Evolutionary conservation across 2,888 invertebrate genomes (phyloP).

Genomic region (Saturnia pavonia): DNA sequence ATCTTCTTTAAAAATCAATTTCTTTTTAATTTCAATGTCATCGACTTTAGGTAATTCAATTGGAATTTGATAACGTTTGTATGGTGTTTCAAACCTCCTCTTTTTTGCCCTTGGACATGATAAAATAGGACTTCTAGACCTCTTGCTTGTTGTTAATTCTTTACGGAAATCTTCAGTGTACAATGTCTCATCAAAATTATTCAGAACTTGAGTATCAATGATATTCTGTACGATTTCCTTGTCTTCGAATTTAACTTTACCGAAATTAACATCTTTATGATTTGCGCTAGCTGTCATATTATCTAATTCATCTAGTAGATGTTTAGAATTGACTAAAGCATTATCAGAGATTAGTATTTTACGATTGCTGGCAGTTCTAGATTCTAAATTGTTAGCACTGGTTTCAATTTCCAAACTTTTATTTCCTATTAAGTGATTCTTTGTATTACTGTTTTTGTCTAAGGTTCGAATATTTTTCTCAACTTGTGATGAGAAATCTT

Average conservation of each 20-base stretch:
- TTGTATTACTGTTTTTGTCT: neutral
- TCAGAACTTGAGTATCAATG: slow-evolving; percentile 62
- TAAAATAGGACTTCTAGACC: slow-evolving; percentile 68
- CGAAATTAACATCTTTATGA: slow-evolving; percentile 19
- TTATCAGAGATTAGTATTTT: slow-evolving; percentile 30
- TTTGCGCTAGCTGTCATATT: neutral
- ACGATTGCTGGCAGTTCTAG: slow-evolving; percentile 35
- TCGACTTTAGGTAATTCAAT: neutral
- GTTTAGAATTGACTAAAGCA: slow-evolving; percentile 37
- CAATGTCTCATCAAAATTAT: slow-evolving; percentile 63
- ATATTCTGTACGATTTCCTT: slow-evolving; percentile 35
- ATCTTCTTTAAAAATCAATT: slow-evolving; percentile 39
- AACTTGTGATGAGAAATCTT: slow-evolving; percentile 21
- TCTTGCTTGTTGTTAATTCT: slow-evolving; percentile 46
- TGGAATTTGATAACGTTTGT: slow-evolving; percentile 36
- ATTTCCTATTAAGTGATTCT: neutral
- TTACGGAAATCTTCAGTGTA: slow-evolving; percentile 62
- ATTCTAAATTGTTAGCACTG: slow-evolving; percentile 13
- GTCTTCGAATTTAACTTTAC: slow-evolving; percentile 19
- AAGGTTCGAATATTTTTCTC: neutral
- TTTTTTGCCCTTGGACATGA: slow-evolving; percentile 67
- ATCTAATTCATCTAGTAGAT: slow-evolving; percentile 36
- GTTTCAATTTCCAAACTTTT: slow-evolving; percentile 19
- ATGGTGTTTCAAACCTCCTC: slow-evolving; percentile 61
- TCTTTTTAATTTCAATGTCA: slow-evolving; percentile 9